Evolutionary conservation across 2,113 vertebrate species (phyloP).

Genomic region (Chunga burmeisteri): DNA sequence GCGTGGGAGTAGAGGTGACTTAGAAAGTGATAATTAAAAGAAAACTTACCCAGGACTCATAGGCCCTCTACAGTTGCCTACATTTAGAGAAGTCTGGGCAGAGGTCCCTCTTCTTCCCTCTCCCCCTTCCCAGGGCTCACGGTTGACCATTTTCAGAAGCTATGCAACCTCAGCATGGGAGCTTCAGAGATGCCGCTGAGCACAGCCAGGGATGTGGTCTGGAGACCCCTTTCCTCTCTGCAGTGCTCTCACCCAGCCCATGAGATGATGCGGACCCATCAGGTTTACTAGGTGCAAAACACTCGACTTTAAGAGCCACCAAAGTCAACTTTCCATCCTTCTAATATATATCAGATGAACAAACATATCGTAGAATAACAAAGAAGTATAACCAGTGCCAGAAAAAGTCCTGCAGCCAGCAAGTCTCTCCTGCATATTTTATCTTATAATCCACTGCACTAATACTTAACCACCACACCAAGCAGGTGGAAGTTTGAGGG

Average conservation of each 20-base stretch:
- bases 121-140: not conserved
- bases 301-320: not conserved
- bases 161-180: not conserved
- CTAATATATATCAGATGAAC: not conserved
- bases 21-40: slow-evolving; percentile 50
- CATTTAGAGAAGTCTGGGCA: not conserved
- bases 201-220: not conserved
- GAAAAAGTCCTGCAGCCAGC: slow-evolving; percentile 28
- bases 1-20: not conserved
- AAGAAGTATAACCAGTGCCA: slow-evolving; percentile 33
- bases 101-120: not conserved
- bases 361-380: not conserved
- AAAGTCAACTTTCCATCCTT: not conserved
- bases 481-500: slow-evolving; percentile 65
- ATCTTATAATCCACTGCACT: slow-evolving; percentile 13
- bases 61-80: not conserved
- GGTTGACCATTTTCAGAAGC: not conserved
- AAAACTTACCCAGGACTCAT: not conserved
- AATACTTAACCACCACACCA: slow-evolving; percentile 40
- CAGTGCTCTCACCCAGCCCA: accelerated
- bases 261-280: not conserved
- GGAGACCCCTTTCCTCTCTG: not conserved
- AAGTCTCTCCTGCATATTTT: slow-evolving; percentile 25
- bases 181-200: not conserved
- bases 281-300: not conserved